Evolutionary conservation across 2,888 invertebrate species (phyloP).

Genomic region (Lamproptera curius): DNA sequence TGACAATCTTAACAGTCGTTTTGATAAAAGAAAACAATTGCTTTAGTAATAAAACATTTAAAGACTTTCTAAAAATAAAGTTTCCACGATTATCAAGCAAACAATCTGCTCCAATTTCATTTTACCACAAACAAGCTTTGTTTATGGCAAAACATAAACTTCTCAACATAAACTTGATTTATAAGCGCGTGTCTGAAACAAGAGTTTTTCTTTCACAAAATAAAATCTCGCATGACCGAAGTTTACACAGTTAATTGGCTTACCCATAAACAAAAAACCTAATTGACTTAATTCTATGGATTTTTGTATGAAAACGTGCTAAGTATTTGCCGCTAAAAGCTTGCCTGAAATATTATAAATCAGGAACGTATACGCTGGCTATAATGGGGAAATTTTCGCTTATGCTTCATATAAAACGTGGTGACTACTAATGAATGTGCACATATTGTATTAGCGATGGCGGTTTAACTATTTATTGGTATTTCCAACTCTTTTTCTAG

Average conservation of each 20-base stretch:
- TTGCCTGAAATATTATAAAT: slow-evolving; percentile 14
- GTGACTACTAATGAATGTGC: slow-evolving; percentile 17
- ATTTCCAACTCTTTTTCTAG: too few relatives aligned
- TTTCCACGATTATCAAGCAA: too few relatives aligned
- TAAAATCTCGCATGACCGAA: too few relatives aligned
- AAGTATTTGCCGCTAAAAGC: slow-evolving; percentile 5
- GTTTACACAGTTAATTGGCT: neutral
- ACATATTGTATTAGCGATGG: slow-evolving; percentile 12
- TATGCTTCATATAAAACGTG: slow-evolving; percentile 7
- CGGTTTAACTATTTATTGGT: too few relatives aligned
- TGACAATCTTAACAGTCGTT: too few relatives aligned
- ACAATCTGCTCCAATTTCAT: too few relatives aligned
- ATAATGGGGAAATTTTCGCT: slow-evolving; percentile 27
- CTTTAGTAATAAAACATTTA: too few relatives aligned
- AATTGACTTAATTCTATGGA: slow-evolving; percentile 1
- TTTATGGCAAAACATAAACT: too few relatives aligned
- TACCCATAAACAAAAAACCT: slow-evolving; percentile 2
- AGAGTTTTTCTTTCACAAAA: slow-evolving; percentile 3
- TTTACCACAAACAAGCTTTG: too few relatives aligned
- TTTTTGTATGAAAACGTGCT: neutral
- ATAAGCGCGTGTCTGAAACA: slow-evolving; percentile 1
- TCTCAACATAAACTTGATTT: too few relatives aligned
- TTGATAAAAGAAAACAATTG: too few relatives aligned
- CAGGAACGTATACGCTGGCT: slow-evolving; percentile 1
- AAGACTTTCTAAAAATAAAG: too few relatives aligned